Evolutionary conservation across 2,797 vertebrate genomes (phyloP).

Genomic region (Harpia harpyja): DNA sequence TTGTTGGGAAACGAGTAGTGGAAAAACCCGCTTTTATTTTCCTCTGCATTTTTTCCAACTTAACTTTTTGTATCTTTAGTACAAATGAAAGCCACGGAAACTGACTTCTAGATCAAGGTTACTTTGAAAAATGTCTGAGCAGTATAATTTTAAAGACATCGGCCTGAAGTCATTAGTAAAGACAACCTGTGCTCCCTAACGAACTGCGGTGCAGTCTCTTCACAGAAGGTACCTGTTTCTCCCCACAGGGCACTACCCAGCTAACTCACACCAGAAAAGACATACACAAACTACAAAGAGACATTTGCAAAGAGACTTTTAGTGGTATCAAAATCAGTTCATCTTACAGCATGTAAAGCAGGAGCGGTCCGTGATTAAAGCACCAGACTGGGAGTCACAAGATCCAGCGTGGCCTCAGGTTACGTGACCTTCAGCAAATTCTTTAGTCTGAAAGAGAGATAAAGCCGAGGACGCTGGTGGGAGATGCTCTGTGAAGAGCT

Average conservation of each 20-base stretch:
- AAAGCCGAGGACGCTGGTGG: background rate
- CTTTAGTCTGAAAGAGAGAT: slow-evolving; percentile 20
- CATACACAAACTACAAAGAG: background rate
- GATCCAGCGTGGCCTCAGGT: slow-evolving; percentile 5
- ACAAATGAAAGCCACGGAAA: background rate
- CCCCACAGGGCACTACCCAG: background rate
- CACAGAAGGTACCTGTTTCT: background rate
- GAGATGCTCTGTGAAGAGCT: background rate
- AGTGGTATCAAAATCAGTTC: background rate
- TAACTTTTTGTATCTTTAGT: background rate
- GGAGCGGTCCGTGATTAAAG: background rate
- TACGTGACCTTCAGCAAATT: slow-evolving; percentile 13
- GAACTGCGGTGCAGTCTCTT: background rate
- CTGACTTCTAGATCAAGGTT: background rate
- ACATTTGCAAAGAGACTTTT: background rate
- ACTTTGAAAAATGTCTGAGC: background rate
- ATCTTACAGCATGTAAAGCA: slow-evolving; percentile 14
- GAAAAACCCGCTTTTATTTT: background rate
- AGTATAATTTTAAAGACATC: background rate
- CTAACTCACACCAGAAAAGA: background rate
- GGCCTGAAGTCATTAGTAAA: background rate
- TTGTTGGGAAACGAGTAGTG: background rate
- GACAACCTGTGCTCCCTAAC: background rate
- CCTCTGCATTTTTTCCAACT: background rate
- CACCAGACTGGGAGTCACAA: background rate